Evolutionary conservation across 1,140 invertebrate species (phyloP), one percentile per base, ranked within the genome.

Genomic region (Heliconius himera): DNA sequence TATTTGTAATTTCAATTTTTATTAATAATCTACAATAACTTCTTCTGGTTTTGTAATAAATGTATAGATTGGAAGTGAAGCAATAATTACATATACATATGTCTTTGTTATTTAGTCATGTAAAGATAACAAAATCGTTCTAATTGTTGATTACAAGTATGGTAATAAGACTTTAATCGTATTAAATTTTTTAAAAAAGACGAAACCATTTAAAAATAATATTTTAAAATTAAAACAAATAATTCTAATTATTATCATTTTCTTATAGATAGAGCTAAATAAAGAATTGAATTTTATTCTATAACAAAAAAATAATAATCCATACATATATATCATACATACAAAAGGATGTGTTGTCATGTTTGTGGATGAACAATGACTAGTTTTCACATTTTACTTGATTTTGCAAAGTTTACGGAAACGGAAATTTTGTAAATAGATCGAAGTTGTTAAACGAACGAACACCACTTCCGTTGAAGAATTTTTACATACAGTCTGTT

Each of bases 1-100:
- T 29, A 18, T 66, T 66, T 66, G 60, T 66, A 66, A 66, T 66
- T 66, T 1, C 56, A 66, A 66, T 66, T 29, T 66, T 66, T 29
- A 66, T 13, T 66, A 66, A 26, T 2, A 13, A 66, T 66, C 11
- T 66, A 66, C 56, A 66, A 56, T n/a, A 66, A 66, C 11, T 66
- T 29, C 22, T 66, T 26, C 60, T 66, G 60, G 22, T 66, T 66
- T 66, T 5, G 11, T 66, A 66, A 66, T 66, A 66, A 29, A 29
- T 66, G 60, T 66, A 29, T 26, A 66, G 60, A 26, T 8, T 29
- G 26, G 13, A 66, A 66, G 60, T 66, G 26, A 56, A 22, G 8
- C 11, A 66, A n/a, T 26, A 29, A 66, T 66, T 66, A 9, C 13
- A 26, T 29, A 6, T 29, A 9, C 13, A 60, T 26, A 16, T 29